A percentile compares a stretch with the other conserved stretches of the same genome.
Conservation (phyloP, 2,797 vertebrate species). For the Pipistrellus kuhlii region DNA sequence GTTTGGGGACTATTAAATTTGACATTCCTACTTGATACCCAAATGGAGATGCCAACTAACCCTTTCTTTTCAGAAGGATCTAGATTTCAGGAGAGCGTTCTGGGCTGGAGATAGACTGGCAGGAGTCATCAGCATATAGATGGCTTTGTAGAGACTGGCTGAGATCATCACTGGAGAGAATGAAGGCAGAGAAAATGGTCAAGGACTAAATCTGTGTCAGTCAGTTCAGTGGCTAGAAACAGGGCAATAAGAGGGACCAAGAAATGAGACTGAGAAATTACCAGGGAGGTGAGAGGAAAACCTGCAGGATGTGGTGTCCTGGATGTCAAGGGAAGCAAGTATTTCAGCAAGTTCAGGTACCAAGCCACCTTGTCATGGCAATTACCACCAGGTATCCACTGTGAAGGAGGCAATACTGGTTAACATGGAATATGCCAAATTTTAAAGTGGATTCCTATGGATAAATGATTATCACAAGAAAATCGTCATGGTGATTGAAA, state of each 20-base stretch:
- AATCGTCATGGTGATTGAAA: neutral
- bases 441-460: neutral
- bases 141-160: neutral
- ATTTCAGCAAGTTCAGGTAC: neutral
- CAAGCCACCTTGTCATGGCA: neutral
- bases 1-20: neutral
- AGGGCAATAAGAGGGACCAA: neutral
- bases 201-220: neutral
- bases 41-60: neutral
- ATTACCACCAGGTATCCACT: neutral
- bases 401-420: neutral
- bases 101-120: neutral
- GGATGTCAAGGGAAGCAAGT: neutral
- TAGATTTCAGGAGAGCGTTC: constrained; percentile 5
- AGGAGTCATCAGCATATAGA: neutral
- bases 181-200: neutral
- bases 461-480: neutral
- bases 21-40: neutral
- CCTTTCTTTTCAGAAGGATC: constrained; percentile 1
- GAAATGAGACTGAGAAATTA: neutral
- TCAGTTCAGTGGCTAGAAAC: neutral
- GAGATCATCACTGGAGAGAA: neutral
- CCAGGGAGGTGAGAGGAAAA: neutral
- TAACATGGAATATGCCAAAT: neutral
- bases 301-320: neutral